Base-by-base conservation (phyloP, 1,140 invertebrate species). In the Elysia chlorotica region DNA sequence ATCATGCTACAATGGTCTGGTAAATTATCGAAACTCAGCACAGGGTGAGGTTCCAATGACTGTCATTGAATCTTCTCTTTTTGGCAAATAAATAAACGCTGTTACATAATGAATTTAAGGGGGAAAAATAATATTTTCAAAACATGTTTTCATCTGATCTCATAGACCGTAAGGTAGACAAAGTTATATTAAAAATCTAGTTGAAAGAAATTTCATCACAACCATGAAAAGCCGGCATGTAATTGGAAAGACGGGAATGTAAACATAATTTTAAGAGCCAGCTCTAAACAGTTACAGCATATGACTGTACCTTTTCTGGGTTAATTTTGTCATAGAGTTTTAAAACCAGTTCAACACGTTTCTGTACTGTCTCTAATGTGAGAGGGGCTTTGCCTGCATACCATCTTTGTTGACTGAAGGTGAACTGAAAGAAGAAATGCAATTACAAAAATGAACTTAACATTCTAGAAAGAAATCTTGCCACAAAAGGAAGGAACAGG, bases 281-380 rank as follows among this genome's bases (percentile, higher is more conserved):
- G 10, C n/a, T 10, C 10, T 14, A n/a, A 10, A 48, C n/a, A 48
- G 10, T 48, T 48, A 10, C 41, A 48, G n/a, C 41, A 48, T 14
- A 48, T 14, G n/a, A 48, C 10, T 48, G 23, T 78, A 84, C 82
- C 94, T 97, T 96, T 77, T 92, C 90, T 79, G 94, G 92, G 86
- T 96, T 92, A 89, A 99, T 90, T 92, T 99, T 98, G 90, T 99
- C 96, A 91, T 95, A 99, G 78, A 98, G 92, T 90, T 95, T 95
- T 75, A 99, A 92, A 75, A 97, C 94, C 87, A 98, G 92, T 79
- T 97, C 88, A 71, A 98, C 95, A 84, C 97, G 91, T 86, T 95
- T 92, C 84, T 90, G 88, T 88, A 98, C 95, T 82, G 93, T 89
- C 79, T 94, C 92, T 84, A 96, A 88, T 74, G 93, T 91, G 81